Evolutionary conservation across 2,888 invertebrate genomes (phyloP).

Genomic region (Tupiocoris notatus): DNA sequence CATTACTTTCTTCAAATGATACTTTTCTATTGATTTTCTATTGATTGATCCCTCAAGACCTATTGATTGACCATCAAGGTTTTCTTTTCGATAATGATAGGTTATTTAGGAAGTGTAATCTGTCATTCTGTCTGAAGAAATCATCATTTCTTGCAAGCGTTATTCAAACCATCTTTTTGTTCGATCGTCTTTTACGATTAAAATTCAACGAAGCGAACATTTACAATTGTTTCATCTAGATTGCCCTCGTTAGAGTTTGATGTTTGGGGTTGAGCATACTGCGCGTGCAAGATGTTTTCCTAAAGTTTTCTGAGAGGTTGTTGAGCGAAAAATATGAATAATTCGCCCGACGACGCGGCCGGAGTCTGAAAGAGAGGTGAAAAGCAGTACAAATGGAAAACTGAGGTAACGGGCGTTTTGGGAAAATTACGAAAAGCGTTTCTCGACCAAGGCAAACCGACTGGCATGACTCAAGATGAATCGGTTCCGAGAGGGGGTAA

Average conservation of each 20-base stretch:
- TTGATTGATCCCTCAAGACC: too few relatives aligned
- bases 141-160: too few relatives aligned
- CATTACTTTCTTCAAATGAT: too few relatives aligned
- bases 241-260: neutral
- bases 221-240: neutral
- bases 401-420: neutral
- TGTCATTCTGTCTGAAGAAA: too few relatives aligned
- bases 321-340: neutral
- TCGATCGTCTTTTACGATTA: neutral
- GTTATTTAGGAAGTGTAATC: too few relatives aligned
- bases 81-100: too few relatives aligned
- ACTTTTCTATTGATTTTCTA: too few relatives aligned
- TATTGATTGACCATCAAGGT: too few relatives aligned
- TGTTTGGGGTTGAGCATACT: neutral
- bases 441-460: neutral
- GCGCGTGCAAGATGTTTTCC: neutral
- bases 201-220: too few relatives aligned
- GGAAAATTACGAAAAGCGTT: neutral
- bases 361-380: neutral
- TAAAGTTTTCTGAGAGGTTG: neutral
- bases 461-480: neutral
- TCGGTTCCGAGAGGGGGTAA: conserved; percentile 20
- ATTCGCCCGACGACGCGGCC: neutral
- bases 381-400: neutral
- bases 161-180: too few relatives aligned